Percentiles rank a stretch among this genome's conserved stretches.
Conservation (phyloP, 2,888 invertebrate species). For the Drosophila histrio region DNA sequence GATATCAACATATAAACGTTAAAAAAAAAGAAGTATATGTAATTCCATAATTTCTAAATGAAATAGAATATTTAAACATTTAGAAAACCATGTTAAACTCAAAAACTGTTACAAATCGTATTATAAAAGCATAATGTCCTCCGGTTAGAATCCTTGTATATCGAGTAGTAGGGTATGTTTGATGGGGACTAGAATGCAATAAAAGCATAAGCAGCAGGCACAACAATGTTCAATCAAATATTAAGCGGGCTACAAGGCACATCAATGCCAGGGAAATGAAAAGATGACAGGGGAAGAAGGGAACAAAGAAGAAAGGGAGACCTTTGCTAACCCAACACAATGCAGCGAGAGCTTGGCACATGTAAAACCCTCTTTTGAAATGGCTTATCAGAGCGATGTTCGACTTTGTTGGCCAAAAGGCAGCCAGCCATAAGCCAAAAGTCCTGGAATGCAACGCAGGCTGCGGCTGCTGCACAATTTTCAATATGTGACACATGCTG, state of each 20-base stretch:
- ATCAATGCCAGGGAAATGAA: not conserved
- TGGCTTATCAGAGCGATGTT: slow-evolving; percentile 66
- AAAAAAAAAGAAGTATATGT: too few species aligned
- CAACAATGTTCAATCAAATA: slow-evolving; percentile 79
- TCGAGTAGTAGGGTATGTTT: too few species aligned
- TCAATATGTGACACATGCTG: slow-evolving; percentile 77
- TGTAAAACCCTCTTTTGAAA: slow-evolving; percentile 74
- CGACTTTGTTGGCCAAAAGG: slow-evolving; percentile 52
- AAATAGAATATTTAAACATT: too few species aligned
- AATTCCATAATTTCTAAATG: too few species aligned
- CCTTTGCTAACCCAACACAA: slow-evolving; percentile 15
- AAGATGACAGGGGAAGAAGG: not conserved
- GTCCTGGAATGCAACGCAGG: slow-evolving; percentile 54
- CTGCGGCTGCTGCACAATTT: slow-evolving; percentile 51
- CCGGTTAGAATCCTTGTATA: too few species aligned
- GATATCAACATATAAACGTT: too few species aligned
- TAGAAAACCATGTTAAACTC: too few species aligned
- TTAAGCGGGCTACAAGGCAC: slow-evolving; percentile 41
- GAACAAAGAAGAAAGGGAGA: not conserved
- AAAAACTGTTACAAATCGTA: too few species aligned
- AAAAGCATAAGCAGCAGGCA: slow-evolving; percentile 61
- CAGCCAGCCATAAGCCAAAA: slow-evolving; percentile 70
- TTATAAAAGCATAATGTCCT: too few species aligned
- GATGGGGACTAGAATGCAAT: slow-evolving; percentile 59
- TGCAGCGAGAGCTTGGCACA: slow-evolving; percentile 54